Conservation (phyloP, 2,888 invertebrate species). For the Metallyticus violacea region DNA sequence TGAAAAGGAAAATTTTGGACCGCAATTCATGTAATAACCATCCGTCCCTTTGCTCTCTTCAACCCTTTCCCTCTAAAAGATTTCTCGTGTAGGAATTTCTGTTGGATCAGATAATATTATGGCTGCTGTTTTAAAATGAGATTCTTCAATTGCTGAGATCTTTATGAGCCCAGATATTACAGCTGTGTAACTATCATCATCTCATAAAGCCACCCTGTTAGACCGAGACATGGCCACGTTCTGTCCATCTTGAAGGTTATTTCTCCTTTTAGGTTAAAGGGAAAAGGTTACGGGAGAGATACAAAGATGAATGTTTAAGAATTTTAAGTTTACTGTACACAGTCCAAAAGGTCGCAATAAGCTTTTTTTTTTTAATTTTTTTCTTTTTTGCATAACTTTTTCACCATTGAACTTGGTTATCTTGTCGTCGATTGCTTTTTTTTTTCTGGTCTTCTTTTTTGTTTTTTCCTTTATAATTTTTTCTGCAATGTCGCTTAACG, state of each 20-base stretch:
- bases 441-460: too few relatives aligned
- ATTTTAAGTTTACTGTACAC: too few relatives aligned
- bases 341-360: too few relatives aligned
- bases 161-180: neutral
- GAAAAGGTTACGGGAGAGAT: too few relatives aligned
- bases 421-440: too few relatives aligned
- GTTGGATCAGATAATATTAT: neutral
- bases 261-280: neutral
- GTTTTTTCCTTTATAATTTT: too few relatives aligned
- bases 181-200: neutral
- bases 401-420: too few relatives aligned
- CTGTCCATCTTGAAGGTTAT: neutral
- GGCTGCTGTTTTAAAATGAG: neutral
- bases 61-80: neutral
- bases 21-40: conserved; percentile 9
- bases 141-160: neutral
- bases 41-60: neutral
- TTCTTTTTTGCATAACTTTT: too few relatives aligned
- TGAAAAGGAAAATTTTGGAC: conserved; percentile 16
- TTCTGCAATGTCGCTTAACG: too few relatives aligned
- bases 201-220: neutral
- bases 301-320: too few relatives aligned
- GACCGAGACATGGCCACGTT: neutral
- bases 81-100: neutral
- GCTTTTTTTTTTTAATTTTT: too few relatives aligned